Conservation (phyloP, 2,888 invertebrate genomes). For the Tricholauxania praeusta region DNA sequence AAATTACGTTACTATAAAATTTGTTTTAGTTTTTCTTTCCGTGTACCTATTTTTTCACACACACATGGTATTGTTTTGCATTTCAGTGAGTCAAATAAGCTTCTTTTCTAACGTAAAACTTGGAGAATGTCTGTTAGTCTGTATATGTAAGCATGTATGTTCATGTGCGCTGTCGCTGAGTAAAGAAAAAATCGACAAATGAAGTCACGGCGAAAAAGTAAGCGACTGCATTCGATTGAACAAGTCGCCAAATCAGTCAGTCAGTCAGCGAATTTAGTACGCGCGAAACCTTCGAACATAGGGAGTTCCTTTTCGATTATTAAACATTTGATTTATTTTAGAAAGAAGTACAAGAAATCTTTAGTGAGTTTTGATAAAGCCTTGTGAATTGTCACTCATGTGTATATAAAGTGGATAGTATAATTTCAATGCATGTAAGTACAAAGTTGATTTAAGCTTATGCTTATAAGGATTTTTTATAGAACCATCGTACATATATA, state of each 20-base stretch:
- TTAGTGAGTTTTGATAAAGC: background rate
- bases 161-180: constrained; percentile 44
- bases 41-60: constrained; percentile 42
- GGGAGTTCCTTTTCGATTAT: constrained; percentile 20
- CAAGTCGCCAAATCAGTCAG: constrained; percentile 46
- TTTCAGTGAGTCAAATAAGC: constrained; percentile 45
- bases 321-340: background rate
- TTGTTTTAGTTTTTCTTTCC: background rate
- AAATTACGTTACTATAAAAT: no score
- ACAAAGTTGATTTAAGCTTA: no score
- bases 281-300: constrained; percentile 44
- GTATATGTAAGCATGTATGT: background rate
- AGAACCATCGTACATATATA: no score
- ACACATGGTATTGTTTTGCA: constrained; percentile 47
- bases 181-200: constrained; percentile 43
- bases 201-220: constrained; percentile 42
- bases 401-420: no score
- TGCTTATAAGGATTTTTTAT: no score
- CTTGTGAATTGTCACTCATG: no score
- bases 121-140: constrained; percentile 15
- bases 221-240: constrained; percentile 40
- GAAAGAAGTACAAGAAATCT: background rate
- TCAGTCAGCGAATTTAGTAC: constrained; percentile 45
- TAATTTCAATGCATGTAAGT: no score
- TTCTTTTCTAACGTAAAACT: constrained; percentile 42